Percentiles rank a stretch among this genome's conserved stretches.
phyloP scores from a whole-genome alignment of 2,113 vertebrate genomes.

The Synodontis membranacea region DNA sequence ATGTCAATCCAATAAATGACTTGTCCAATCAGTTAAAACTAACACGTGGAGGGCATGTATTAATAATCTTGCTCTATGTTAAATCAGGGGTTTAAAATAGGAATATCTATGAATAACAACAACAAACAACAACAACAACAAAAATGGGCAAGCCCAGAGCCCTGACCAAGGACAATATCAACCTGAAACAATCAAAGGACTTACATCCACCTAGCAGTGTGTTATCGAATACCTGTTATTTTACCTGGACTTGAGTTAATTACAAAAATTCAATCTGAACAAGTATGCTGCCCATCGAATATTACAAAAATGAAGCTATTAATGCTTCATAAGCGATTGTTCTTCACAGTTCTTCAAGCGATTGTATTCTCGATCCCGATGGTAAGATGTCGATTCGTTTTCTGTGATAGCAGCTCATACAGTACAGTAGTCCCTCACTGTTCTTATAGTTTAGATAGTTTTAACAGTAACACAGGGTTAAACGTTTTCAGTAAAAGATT shows the following conservation, averaged over 20 bases:
- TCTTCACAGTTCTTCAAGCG: background rate
- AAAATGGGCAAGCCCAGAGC: background rate
- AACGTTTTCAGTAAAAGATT: too few species aligned
- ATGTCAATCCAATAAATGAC: background rate
- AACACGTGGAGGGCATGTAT: background rate
- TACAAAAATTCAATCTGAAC: background rate
- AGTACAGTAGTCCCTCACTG: too few species aligned
- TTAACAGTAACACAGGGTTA: background rate
- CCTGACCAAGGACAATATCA: background rate
- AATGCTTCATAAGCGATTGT: background rate
- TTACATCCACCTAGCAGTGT: background rate
- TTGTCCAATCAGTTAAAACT: background rate
- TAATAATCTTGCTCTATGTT: background rate
- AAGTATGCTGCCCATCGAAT: background rate
- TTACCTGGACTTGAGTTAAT: background rate
- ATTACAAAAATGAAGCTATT: background rate
- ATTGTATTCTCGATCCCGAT: background rate
- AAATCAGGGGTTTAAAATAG: background rate
- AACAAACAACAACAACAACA: too few species aligned
- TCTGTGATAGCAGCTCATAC: background rate
- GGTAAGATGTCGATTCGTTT: background rate
- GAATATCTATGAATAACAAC: background rate
- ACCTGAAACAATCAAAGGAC: background rate
- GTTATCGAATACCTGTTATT: background rate
- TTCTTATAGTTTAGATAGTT: background rate